Conservation (phyloP, 2,888 invertebrate genomes). For the Diadegma fenestrale region DNA sequence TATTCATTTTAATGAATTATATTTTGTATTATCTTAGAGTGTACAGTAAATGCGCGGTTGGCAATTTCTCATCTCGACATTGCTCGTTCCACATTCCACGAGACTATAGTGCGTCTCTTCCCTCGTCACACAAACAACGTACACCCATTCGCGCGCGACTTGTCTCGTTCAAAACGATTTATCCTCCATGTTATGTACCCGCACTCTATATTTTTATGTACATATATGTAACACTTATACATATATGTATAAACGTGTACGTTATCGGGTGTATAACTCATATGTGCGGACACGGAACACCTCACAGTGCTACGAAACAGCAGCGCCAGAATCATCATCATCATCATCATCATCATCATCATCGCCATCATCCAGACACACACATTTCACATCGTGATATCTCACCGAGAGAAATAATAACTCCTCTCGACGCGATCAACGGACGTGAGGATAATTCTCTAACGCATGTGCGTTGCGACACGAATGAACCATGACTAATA, state of each 20-base stretch:
- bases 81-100: conserved; percentile 48
- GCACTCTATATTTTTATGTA: neutral
- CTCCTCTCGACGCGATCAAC: conserved; percentile 35
- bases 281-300: conserved; percentile 46
- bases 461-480: conserved; percentile 64
- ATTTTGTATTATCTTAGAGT: conserved; percentile 25
- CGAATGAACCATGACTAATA: conserved; percentile 67
- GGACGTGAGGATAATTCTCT: conserved; percentile 45
- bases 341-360: conserved; percentile 42
- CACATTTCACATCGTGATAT: conserved; percentile 50
- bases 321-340: conserved; percentile 46
- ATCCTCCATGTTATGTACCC: conserved; percentile 36
- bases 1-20: conserved; percentile 10
- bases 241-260: neutral
- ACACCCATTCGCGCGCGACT: conserved; percentile 44
- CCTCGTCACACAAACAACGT: conserved; percentile 32
- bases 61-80: conserved; percentile 48
- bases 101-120: conserved; percentile 35
- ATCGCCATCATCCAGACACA: conserved; percentile 36
- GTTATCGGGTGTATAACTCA: conserved; percentile 15
- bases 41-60: conserved; percentile 31
- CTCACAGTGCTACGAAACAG: conserved; percentile 28
- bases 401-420: conserved; percentile 42
- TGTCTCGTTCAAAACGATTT: conserved; percentile 63
- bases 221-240: neutral